These are phyloP conservation scores for Pycnomerus fuliginosus DNA, from an alignment of 2,888 invertebrate genomes.

Conservation along the genomic window DNA sequence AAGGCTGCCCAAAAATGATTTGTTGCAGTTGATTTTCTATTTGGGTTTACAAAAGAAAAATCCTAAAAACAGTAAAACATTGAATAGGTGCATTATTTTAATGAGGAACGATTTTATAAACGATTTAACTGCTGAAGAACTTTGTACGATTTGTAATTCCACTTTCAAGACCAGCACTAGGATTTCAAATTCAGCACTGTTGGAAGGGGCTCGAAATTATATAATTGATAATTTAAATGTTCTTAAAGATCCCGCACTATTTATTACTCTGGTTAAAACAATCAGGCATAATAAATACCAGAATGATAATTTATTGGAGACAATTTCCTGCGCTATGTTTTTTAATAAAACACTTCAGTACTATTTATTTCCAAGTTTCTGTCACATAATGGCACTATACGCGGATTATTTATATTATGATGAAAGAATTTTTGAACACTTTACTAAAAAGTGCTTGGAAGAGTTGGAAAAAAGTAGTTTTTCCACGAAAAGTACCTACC, in stretches of 20 bases:
- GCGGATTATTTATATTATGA: constrained; percentile 49
- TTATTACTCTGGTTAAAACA: constrained; percentile 51
- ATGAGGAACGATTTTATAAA: constrained; percentile 33
- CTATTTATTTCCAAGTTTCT: constrained; percentile 46
- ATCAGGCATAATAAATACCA: constrained; percentile 48
- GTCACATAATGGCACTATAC: constrained; percentile 52
- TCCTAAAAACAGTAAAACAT: constrained; percentile 33
- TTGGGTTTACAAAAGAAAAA: constrained; percentile 46
- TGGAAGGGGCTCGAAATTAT: constrained; percentile 40
- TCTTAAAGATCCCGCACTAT: constrained; percentile 47
- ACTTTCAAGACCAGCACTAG: constrained; percentile 50
- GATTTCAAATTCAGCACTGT: constrained; percentile 40
- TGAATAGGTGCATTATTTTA: constrained; percentile 39
- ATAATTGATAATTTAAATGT: constrained; percentile 45
- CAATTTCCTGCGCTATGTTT: constrained; percentile 47
- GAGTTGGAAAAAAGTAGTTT: constrained; percentile 34
- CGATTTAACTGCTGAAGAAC: constrained; percentile 43
- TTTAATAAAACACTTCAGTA: constrained; percentile 44
- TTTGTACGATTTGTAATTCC: constrained; percentile 49
- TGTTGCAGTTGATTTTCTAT: constrained; percentile 49
- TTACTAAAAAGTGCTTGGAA: constrained; percentile 40
- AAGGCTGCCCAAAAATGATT: constrained; percentile 38
- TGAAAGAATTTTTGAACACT: constrained; percentile 39
- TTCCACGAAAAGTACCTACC: constrained; percentile 27
- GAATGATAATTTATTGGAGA: constrained; percentile 45